These are phyloP conservation scores for Sicus ferrugineus DNA, from an alignment of 2,888 invertebrate species.

Conservation along the genomic window DNA sequence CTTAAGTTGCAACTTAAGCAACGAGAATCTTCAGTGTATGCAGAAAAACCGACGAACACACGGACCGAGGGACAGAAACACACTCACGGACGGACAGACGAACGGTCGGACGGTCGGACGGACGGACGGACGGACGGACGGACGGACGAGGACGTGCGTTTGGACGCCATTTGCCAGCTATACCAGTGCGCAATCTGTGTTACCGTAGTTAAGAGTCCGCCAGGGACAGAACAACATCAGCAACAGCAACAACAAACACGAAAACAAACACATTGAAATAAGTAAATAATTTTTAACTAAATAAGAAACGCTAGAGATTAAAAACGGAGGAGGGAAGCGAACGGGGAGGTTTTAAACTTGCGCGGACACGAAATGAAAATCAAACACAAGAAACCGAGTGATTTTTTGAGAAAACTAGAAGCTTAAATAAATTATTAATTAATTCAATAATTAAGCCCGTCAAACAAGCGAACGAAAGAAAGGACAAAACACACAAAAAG, in stretches of 20 bases:
- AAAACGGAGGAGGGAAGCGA: neutral
- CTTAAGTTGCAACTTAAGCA: conserved; percentile 7
- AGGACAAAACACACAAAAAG: neutral
- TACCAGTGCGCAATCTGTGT: conserved; percentile 63
- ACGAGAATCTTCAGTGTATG: conserved; percentile 2
- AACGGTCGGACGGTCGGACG: neutral
- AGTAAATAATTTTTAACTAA: neutral
- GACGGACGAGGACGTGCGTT: conserved; percentile 29
- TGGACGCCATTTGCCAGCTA: conserved; percentile 38
- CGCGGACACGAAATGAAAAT: conserved; percentile 13
- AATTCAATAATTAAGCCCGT: neutral
- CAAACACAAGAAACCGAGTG: conserved; percentile 30
- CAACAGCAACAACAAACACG: conserved; percentile 10
- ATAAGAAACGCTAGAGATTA: conserved; percentile 1
- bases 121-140: conserved; percentile 26
- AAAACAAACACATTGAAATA: neutral
- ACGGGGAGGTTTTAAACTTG: conserved; percentile 13
- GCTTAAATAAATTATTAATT: conserved; percentile 2
- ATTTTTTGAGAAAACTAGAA: conserved; percentile 26
- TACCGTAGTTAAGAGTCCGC: conserved; percentile 43
- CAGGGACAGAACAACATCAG: conserved; percentile 7
- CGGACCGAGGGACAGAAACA: neutral
- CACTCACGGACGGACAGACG: conserved; percentile 20
- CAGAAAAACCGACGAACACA: neutral
- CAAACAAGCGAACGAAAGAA: conserved; percentile 1